These are phyloP conservation scores for Drosophila punjabiensis DNA, from an alignment of 1,140 invertebrate species.

Conservation along the genomic window DNA sequence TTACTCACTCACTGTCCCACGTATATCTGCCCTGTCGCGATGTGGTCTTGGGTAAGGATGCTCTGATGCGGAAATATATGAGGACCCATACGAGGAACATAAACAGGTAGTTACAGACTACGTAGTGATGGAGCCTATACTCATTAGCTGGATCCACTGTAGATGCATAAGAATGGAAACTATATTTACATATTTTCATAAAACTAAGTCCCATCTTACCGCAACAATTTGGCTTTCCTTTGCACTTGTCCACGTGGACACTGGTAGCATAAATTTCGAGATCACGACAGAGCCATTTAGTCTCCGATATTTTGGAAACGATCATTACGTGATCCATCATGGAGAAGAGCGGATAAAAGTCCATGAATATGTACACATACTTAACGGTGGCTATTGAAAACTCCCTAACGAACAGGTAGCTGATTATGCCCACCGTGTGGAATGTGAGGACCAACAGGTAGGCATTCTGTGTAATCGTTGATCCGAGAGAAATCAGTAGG, in stretches of 20 bases:
- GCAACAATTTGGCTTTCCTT: constrained; percentile 47
- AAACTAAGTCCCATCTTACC: constrained; percentile 19
- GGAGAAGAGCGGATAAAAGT: constrained; percentile 37
- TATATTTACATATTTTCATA: background rate
- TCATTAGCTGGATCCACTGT: background rate
- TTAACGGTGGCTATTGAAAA: background rate
- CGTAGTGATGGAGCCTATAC: background rate
- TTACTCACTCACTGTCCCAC: constrained; percentile 37
- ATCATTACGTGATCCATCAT: constrained; percentile 27
- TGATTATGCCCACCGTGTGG: constrained; percentile 34
- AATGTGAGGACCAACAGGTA: constrained; percentile 32
- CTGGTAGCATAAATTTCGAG: constrained; percentile 47
- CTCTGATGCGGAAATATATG: background rate
- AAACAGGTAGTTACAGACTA: background rate
- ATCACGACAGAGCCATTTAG: constrained; percentile 24
- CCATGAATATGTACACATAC: background rate
- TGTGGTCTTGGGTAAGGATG: background rate
- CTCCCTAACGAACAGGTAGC: constrained; percentile 1
- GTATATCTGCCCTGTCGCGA: background rate
- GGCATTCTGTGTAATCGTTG: background rate
- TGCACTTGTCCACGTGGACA: constrained; percentile 45
- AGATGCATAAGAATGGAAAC: background rate
- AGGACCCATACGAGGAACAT: constrained; percentile 7
- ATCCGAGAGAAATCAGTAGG: constrained; percentile 15
- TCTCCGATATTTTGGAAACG: background rate